Conservation (phyloP, 2,113 vertebrate species). For the Dermatemys mawii region DNA sequence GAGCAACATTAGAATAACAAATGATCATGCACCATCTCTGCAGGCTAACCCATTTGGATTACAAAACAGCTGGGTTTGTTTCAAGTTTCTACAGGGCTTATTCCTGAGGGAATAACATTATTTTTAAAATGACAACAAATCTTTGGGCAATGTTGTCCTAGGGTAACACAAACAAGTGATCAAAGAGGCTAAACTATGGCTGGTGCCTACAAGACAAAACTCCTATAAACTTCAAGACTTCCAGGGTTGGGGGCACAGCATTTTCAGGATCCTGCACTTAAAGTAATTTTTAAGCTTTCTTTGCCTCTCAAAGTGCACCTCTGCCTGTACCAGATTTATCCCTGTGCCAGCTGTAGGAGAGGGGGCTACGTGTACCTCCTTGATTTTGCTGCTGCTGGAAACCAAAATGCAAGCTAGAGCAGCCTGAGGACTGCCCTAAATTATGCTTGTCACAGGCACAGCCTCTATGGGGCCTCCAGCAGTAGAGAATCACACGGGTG, state of each 20-base stretch:
- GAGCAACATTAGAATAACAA: background rate
- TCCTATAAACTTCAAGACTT: background rate
- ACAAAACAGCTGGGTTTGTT: background rate
- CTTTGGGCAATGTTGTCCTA: background rate
- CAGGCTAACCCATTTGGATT: accelerated
- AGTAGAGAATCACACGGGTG: background rate
- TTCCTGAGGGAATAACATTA: background rate
- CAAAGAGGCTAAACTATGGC: background rate
- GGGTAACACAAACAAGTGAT: background rate
- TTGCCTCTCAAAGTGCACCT: too few relatives aligned
- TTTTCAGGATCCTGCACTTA: too few relatives aligned
- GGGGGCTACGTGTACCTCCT: background rate
- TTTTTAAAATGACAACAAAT: background rate
- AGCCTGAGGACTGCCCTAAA: background rate
- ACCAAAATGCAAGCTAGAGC: background rate
- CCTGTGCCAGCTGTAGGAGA: background rate
- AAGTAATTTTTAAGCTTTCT: too few relatives aligned
- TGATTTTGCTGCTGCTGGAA: background rate
- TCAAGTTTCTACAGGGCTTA: background rate
- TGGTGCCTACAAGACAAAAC: background rate
- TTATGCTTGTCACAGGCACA: background rate
- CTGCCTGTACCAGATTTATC: background rate
- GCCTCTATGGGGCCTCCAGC: background rate
- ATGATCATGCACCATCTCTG: background rate
- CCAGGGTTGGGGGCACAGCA: background rate